phyloP scores from a whole-genome alignment of 2,113 vertebrate species.

The Neodon shergylaensis region DNA sequence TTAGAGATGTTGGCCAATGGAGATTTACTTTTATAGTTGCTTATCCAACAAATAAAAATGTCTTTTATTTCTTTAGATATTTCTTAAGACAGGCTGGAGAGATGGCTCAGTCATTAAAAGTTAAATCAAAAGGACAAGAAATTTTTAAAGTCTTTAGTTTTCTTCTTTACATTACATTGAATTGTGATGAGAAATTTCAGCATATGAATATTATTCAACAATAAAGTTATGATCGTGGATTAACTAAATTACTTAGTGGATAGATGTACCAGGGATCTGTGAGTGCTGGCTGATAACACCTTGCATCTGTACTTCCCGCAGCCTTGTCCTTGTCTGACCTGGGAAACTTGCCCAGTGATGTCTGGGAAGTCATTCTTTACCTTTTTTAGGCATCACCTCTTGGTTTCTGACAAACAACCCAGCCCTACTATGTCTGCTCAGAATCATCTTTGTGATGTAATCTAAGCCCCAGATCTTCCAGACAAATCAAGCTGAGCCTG shows the following conservation, averaged over 20 bases:
- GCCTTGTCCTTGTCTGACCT: constrained; percentile 1
- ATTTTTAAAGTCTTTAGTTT: not conserved
- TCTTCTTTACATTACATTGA: not conserved
- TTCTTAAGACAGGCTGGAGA: not conserved
- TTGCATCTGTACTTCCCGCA: not conserved
- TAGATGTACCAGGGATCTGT: not conserved
- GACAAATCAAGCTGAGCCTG: not conserved
- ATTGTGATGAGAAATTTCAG: not conserved
- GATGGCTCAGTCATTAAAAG: not conserved
- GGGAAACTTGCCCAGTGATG: not conserved
- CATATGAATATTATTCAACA: not conserved
- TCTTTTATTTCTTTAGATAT: not conserved
- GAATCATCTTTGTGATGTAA: not conserved
- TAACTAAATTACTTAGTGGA: not conserved
- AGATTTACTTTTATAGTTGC: not conserved
- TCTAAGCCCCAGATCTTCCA: not conserved
- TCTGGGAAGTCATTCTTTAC: not conserved
- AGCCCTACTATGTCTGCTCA: not conserved
- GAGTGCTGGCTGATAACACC: not conserved
- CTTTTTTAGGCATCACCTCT: not conserved
- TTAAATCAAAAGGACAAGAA: not conserved
- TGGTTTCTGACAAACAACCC: not conserved
- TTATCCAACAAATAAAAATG: not conserved
- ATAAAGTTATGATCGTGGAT: not conserved
- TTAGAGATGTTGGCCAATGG: not conserved